Base-by-base conservation (phyloP, 2,888 invertebrate genomes). In the Latheticus oryzae region DNA sequence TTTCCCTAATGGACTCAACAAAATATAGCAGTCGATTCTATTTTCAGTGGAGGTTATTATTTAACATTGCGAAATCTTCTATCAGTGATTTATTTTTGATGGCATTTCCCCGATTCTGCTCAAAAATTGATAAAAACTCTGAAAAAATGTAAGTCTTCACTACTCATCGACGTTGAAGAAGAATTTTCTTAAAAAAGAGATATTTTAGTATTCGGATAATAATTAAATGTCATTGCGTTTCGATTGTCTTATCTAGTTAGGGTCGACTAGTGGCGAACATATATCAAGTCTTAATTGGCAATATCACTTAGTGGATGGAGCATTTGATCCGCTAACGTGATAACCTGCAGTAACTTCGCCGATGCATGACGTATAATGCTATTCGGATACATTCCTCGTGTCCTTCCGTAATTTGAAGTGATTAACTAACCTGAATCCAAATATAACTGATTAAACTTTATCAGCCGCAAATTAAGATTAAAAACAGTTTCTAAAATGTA, bases 1-100 rank as follows among this genome's bases (percentile, higher is more conserved):
- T 67, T 66, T 65, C 56, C 57, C 63, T 67, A 67, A 67, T 67
- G 67, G 65, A 55, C 50, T 23, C 53, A 53, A 61, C 61, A 58
- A 65, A 38, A 30, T 24, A 61, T 48, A 16, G 15, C 11, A 9
- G 33, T 23, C 48, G 37, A 51, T 35, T 28, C 38, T 37, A 51
- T 51, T 51, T 51, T 9, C 19, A 30, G 19, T 12, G 13, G 50
- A 33, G 21, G 50, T 51, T 38, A 51, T 38, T 17, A 38, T 38
- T 38, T 51, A 21, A 47, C 43, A 9, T 43, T 30, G 28, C 15
- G 17, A 28, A 43, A 17, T 15, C 28, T 17, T 17, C 13, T 40
- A 24, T 40, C 24, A 24, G 23, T 40, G 43, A 43, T 43, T 30
- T 43, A 19, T 19, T 15, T 17, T 35, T 40, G 24, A 23, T 21